Conservation (phyloP, 2,888 invertebrate genomes). For the Cacoxenus indagator region DNA sequence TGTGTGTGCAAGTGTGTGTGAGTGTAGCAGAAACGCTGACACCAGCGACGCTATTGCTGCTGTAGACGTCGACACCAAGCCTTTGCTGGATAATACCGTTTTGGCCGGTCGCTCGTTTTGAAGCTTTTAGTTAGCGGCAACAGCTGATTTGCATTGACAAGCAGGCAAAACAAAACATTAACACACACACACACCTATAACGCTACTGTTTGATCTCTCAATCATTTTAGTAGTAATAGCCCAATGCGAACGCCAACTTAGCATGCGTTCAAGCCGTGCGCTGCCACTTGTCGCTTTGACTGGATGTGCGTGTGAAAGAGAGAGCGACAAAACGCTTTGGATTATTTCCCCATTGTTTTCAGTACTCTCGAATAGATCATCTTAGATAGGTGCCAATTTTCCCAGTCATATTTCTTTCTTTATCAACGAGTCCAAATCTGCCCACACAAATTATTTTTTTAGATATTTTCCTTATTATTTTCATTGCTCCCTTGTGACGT, state of each 20-base stretch:
- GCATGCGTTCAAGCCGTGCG: not conserved
- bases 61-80: too few species aligned
- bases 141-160: too few species aligned
- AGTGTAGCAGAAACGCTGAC: too few species aligned
- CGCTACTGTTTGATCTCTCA: too few species aligned
- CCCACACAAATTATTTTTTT: not conserved
- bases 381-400: not conserved
- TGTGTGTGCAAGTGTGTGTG: not conserved
- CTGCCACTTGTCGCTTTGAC: not conserved
- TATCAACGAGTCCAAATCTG: not conserved
- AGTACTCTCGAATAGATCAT: not conserved
- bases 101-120: too few species aligned
- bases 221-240: too few species aligned
- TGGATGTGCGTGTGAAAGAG: not conserved
- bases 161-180: too few species aligned
- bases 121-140: too few species aligned
- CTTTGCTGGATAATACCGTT: too few species aligned
- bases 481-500: too few species aligned
- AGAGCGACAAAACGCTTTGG: not conserved
- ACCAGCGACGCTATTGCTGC: too few species aligned
- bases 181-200: too few species aligned
- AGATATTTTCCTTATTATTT: not conserved
- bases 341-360: not conserved
- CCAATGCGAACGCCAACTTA: not conserved
- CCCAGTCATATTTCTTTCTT: not conserved